These are phyloP conservation scores for Eulithis prunata DNA, from an alignment of 2,888 invertebrate species.

Conservation along the genomic window DNA sequence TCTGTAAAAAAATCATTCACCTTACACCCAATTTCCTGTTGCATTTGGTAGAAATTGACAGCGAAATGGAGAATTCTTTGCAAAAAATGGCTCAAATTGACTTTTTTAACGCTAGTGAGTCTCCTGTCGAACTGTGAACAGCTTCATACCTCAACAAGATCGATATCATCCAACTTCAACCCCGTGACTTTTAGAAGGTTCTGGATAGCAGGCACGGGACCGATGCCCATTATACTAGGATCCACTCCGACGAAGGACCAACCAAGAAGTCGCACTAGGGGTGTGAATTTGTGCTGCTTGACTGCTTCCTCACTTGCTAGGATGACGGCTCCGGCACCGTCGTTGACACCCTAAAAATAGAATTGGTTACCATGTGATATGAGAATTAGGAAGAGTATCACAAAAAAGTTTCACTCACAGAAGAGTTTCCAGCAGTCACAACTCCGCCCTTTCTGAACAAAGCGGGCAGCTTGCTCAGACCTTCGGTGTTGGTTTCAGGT, in stretches of 20 bases:
- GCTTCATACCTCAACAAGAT: slow-evolving; percentile 91
- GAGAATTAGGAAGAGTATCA: not conserved
- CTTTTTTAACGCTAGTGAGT: too few species aligned
- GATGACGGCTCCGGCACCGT: slow-evolving; percentile 96
- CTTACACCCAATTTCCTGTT: too few species aligned
- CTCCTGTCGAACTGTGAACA: not conserved
- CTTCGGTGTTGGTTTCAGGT: slow-evolving; percentile 92
- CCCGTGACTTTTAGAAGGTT: slow-evolving; percentile 91
- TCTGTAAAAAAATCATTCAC: slow-evolving; percentile 79
- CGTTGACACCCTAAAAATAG: slow-evolving; percentile 92
- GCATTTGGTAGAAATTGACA: too few species aligned
- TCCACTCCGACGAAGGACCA: slow-evolving; percentile 96
- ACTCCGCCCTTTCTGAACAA: slow-evolving; percentile 96
- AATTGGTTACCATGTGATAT: not conserved
- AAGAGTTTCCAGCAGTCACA: slow-evolving; percentile 97
- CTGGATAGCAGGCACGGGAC: slow-evolving; percentile 96
- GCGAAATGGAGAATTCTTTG: too few species aligned
- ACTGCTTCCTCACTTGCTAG: slow-evolving; percentile 95
- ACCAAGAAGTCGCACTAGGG: slow-evolving; percentile 93
- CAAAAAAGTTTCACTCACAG: slow-evolving; percentile 78
- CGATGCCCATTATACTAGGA: slow-evolving; percentile 98
- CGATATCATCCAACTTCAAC: slow-evolving; percentile 92
- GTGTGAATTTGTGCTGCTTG: slow-evolving; percentile 88
- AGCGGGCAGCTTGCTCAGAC: slow-evolving; percentile 91
- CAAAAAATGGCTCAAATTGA: not conserved